Evolutionary conservation across 2,888 invertebrate genomes (phyloP).

Genomic region (Microctonus brassicae): DNA sequence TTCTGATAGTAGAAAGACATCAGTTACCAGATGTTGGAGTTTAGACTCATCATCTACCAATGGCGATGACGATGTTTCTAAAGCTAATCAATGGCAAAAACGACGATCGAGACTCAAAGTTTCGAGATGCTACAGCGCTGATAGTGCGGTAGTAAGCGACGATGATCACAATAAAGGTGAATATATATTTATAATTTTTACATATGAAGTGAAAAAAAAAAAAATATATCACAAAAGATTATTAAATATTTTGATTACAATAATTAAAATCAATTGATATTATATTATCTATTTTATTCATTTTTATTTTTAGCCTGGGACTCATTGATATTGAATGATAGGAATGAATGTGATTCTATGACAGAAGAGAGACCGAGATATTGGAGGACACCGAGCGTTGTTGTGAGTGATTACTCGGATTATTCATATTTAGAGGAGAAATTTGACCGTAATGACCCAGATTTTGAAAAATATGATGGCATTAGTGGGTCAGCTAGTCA

Average conservation of each 20-base stretch:
- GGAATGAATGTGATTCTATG: conserved; percentile 57
- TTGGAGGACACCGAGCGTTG: conserved; percentile 87
- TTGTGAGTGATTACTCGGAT: conserved; percentile 89
- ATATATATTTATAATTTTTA: conserved; percentile 5
- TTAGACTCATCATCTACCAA: conserved; percentile 73
- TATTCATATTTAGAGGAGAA: conserved; percentile 70
- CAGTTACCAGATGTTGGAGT: conserved; percentile 67
- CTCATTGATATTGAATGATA: conserved; percentile 52
- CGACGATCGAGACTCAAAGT: conserved; percentile 59
- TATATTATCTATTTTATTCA: not conserved
- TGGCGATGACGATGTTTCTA: conserved; percentile 68
- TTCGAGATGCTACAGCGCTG: conserved; percentile 71
- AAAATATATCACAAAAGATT: not conserved
- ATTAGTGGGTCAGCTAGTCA: conserved; percentile 58
- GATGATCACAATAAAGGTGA: conserved; percentile 69
- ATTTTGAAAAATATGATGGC: conserved; percentile 60
- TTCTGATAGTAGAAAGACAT: conserved; percentile 49
- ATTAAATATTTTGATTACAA: not conserved
- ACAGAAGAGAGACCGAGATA: conserved; percentile 70
- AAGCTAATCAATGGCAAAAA: conserved; percentile 42
- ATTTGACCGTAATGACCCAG: conserved; percentile 60
- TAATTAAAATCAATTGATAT: not conserved
- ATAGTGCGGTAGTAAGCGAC: conserved; percentile 72
- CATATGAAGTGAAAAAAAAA: conserved; percentile 14
- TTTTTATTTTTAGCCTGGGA: conserved; percentile 57